Evolutionary conservation across 2,888 invertebrate genomes (phyloP).

Genomic region (Sisyra nigra): DNA sequence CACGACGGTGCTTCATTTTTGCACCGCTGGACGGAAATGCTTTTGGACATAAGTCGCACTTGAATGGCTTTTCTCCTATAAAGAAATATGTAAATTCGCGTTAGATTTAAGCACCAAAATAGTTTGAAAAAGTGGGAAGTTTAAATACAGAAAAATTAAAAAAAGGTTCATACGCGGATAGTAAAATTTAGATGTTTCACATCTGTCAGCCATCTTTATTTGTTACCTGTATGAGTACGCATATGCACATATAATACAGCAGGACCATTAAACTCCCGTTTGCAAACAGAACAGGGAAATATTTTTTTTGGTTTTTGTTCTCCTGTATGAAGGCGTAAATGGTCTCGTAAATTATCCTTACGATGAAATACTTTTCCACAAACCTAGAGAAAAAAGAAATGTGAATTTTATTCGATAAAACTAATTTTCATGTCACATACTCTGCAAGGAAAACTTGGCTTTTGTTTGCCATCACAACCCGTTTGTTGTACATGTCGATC

Average conservation of each 20-base stretch:
- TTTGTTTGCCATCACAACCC: constrained; percentile 40
- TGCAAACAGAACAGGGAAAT: constrained; percentile 44
- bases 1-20: constrained; percentile 53
- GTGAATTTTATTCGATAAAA: background rate
- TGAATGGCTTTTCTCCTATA: constrained; percentile 35
- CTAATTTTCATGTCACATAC: too few relatives aligned
- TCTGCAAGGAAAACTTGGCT: background rate
- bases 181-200: too few relatives aligned
- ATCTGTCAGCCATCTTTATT: background rate
- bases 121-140: background rate
- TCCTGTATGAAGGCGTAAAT: constrained; percentile 47
- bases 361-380: constrained; percentile 46
- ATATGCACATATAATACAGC: constrained; percentile 44
- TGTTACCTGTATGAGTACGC: constrained; percentile 44
- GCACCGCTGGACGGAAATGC: constrained; percentile 58
- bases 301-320: constrained; percentile 34
- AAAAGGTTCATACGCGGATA: background rate
- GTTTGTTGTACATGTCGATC: constrained; percentile 50
- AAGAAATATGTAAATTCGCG: constrained; percentile 4
- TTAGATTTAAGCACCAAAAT: background rate
- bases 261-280: constrained; percentile 46
- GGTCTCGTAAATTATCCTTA: constrained; percentile 56
- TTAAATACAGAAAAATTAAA: constrained; percentile 6
- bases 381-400: constrained; percentile 31
- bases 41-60: constrained; percentile 58